A percentile compares a stretch with the other conserved stretches of the same genome.
These are phyloP conservation scores for Spinus pinus DNA, from an alignment of 2,797 vertebrate species.

Conservation along the genomic window DNA sequence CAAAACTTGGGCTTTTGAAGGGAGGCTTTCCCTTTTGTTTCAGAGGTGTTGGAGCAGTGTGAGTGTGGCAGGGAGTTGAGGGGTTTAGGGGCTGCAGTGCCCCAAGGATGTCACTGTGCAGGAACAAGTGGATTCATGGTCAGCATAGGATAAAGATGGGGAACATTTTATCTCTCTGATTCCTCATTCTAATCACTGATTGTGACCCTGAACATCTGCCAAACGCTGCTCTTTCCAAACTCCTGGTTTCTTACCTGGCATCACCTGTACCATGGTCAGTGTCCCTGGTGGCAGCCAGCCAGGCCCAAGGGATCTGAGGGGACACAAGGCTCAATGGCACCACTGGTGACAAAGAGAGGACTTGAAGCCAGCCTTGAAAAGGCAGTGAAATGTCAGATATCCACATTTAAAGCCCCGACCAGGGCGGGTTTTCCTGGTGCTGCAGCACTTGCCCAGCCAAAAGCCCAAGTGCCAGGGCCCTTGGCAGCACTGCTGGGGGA, in stretches of 20 bases:
- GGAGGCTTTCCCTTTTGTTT: background rate
- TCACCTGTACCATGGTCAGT: rapidly evolving
- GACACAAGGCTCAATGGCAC: background rate
- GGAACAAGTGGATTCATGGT: rapidly evolving
- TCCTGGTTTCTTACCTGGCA: background rate
- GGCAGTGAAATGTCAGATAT: conserved; percentile 7
- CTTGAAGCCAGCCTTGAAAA: background rate
- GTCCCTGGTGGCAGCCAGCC: background rate
- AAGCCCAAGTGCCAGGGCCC: conserved; percentile 39
- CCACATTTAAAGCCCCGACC: background rate
- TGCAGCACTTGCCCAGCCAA: conserved; percentile 19
- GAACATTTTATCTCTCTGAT: background rate
- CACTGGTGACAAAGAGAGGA: background rate
- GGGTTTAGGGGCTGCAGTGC: background rate
- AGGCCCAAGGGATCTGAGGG: background rate
- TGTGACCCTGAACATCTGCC: background rate
- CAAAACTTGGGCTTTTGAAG: background rate
- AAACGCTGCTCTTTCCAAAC: background rate
- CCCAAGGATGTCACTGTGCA: rapidly evolving
- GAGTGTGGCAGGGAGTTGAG: background rate
- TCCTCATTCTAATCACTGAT: background rate
- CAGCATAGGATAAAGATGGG: rapidly evolving
- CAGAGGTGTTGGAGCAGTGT: background rate
- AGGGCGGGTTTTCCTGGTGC: conserved; percentile 4
- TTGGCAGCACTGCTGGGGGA: conserved; percentile 53